Conservation (phyloP, 2,797 vertebrate genomes). For the Peromyscus eremicus region DNA sequence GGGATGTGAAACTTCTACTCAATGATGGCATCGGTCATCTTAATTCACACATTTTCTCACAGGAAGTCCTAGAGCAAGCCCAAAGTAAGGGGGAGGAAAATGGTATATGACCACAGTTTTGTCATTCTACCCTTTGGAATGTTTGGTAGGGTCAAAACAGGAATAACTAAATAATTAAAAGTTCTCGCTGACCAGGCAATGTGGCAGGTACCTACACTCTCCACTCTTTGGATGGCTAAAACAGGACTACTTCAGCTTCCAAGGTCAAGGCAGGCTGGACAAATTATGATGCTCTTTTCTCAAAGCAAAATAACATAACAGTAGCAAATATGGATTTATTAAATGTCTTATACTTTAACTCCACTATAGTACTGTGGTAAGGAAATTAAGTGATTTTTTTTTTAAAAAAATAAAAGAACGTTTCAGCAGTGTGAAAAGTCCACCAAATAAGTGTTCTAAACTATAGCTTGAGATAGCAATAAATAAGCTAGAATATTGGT, state of each 20-base stretch:
- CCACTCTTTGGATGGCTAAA: not conserved
- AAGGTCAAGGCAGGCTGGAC: not conserved
- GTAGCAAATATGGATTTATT: constrained; percentile 8
- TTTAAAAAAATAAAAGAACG: not conserved
- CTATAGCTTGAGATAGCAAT: not conserved
- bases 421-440: constrained; percentile 5
- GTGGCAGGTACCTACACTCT: not conserved
- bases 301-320: not conserved
- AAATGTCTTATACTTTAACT: not conserved
- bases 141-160: too few relatives aligned
- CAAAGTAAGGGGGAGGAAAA: not conserved
- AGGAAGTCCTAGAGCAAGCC: not conserved
- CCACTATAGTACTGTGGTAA: not conserved
- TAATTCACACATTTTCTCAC: not conserved
- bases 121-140: not conserved
- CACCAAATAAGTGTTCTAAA: constrained; percentile 46
- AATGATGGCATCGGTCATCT: too few relatives aligned
- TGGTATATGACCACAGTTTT: not conserved
- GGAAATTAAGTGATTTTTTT: constrained; percentile 45
- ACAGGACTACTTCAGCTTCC: not conserved
- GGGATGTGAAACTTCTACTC: not conserved
- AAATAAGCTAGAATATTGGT: constrained; percentile 51
- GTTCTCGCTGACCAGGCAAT: not conserved
- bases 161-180: not conserved
- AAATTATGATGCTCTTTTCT: not conserved